Evolutionary conservation across 2,888 invertebrate genomes (phyloP), one percentile per base, ranked within the genome.

Genomic region (Dasypogon diadema): DNA sequence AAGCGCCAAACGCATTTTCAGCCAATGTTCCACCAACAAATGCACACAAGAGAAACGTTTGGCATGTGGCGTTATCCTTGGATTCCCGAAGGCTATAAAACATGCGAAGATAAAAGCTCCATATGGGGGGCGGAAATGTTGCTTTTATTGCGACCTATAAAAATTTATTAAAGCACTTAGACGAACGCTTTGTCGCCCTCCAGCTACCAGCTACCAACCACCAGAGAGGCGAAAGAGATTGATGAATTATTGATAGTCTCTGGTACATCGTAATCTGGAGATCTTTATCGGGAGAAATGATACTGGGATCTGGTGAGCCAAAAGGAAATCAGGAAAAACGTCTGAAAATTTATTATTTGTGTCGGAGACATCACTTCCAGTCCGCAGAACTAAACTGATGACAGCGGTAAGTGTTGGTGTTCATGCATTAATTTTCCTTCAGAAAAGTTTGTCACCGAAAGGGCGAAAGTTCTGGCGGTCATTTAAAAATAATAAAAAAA

Each of bases 211-310:
- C 4, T 12, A 6, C 42, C 34, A 30, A 10, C 34, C 10, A 30
- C 10, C 68, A 16, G 26, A 21, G 37, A 51, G 26, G 14, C 48
- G 65, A 54, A 21, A n/a, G 37, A 54, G 70, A 70, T 70, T 70
- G 70, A 70, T 70, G 70, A 70, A 70, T 70, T 70, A 70, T 70
- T 70, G 70, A 70, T 70, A 65, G 65, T 65, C 65, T 46, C 24
- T 16, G 46, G 22, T 46, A 65, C 65, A 37, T 65, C 46, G 46
- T 65, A 46, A 65, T 65, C 65, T 18, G 51, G 24, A 65, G 46
- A 65, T 46, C 46, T 46, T 65, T 46, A 24, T 37, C 16, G 12
- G 12, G 2, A 26, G 46, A 24, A 65, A 46, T 48, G 42, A 46
- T 24, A n/a, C n/a, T 8, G 1, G 21, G 2, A 12, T 8, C 42